A percentile compares a stretch with the other conserved stretches of the same genome.
Evolutionary conservation across 2,797 vertebrate species (phyloP).

Genomic region (Tapirus indicus): DNA sequence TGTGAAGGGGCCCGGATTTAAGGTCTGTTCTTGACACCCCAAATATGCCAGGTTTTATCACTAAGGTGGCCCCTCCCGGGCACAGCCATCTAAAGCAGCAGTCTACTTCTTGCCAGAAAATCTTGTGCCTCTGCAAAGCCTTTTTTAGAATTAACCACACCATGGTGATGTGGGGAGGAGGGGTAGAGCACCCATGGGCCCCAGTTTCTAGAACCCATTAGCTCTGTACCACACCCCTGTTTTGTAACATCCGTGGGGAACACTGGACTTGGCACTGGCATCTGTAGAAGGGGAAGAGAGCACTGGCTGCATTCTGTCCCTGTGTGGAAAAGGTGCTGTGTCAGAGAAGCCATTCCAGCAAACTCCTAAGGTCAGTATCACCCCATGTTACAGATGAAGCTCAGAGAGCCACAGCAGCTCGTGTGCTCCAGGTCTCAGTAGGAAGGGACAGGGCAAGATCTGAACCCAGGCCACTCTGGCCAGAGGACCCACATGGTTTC

Average conservation of each 20-base stretch:
- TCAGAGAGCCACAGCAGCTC: not conserved
- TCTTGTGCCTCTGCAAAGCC: not conserved
- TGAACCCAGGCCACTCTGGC: not conserved
- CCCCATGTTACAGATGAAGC: not conserved
- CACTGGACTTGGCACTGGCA: not conserved
- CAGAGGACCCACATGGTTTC: not conserved
- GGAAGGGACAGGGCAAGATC: not conserved
- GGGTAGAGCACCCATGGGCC: accelerated
- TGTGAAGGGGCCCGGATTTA: not conserved
- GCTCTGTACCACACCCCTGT: too few relatives aligned
- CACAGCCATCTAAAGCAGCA: not conserved
- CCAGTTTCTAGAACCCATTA: not conserved
- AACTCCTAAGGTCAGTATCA: not conserved
- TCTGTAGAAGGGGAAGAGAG: not conserved
- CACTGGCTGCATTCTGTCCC: not conserved
- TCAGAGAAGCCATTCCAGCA: not conserved
- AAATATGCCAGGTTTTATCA: not conserved
- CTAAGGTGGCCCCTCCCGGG: not conserved
- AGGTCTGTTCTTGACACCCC: not conserved
- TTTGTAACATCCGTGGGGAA: not conserved
- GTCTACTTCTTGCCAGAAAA: not conserved
- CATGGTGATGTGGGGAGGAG: not conserved
- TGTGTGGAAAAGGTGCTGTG: not conserved
- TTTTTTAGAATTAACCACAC: not conserved
- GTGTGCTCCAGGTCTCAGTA: accelerated